Conservation (phyloP, 2,797 vertebrate genomes). For the Mus minutoides region DNA sequence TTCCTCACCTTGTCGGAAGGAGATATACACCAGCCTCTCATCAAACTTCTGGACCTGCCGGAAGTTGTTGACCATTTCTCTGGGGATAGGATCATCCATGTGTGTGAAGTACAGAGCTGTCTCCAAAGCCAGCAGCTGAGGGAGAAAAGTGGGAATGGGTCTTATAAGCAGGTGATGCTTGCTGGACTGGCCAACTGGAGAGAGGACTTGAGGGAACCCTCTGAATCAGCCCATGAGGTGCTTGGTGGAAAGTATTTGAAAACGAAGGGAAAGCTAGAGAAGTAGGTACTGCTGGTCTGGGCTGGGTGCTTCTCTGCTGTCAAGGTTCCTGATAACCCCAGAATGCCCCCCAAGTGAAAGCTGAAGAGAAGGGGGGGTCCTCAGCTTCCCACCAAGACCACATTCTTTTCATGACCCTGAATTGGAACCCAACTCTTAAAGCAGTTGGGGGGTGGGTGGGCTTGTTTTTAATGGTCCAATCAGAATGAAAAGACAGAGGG, state of each 20-base stretch:
- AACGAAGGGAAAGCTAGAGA: not conserved
- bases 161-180: not conserved
- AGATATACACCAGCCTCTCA: constrained; percentile 91
- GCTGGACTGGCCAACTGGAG: not conserved
- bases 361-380: not conserved
- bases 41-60: constrained; percentile 90
- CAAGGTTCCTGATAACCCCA: not conserved
- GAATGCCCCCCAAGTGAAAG: not conserved
- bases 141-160: constrained; percentile 11
- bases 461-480: not conserved
- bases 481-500: not conserved
- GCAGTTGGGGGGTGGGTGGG: not conserved
- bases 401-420: not conserved
- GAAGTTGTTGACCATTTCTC: constrained; percentile 92
- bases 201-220: not conserved
- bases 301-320: too few species aligned
- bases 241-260: not conserved
- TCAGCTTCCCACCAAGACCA: not conserved
- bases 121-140: constrained; percentile 91
- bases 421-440: not conserved
- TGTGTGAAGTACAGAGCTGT: constrained; percentile 91
- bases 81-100: constrained; percentile 87
- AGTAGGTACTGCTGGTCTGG: not conserved
- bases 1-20: constrained; percentile 94
- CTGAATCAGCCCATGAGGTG: not conserved